Base-by-base conservation (phyloP, 2,888 invertebrate species). In the Plagodis pulveraria region DNA sequence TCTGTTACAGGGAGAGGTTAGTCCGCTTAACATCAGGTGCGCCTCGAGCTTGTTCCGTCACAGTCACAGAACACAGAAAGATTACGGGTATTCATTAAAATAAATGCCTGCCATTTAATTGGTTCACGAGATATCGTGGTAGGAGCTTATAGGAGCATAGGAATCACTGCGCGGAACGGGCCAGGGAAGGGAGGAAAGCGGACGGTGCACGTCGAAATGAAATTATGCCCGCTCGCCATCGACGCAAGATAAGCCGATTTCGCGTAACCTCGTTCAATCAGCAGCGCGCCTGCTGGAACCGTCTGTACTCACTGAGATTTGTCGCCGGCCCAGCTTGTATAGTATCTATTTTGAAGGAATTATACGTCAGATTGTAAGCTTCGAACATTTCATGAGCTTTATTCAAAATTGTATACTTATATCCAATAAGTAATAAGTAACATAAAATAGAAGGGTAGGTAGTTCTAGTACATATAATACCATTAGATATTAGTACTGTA, bases 261-360 rank as follows among this genome's bases (percentile, higher is more conserved):
- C 79, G 80, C 76, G 84, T 86, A 87, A 87, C 86, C 83, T 87
- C 81, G 84, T 89, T 84, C 89, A 87, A 87, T 89, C 89, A 87
- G 81, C 89, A 87, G 81, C 68, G 77, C 55, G 55, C 40, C 40
- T 40, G 40, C 71, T 66, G 77, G 75, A 78, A 73, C 73, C 71
- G 67, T 69, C 74, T 76, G 71, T 74, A 66, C 63, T 72, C 66
- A 68, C 69, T 58, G 66, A 67, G 71, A 72, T 73, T 73, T 69
- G 38, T 49, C 44, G 35, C 10, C 52, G 50, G 41, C 34, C 45
- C 44, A 11, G 50, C 41, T 47, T 56, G 42, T 52, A 46, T 44
- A 22, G 22, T 22, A 42, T 51, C 52, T 56, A 56, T 61, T 61
- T 48, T 48, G 38, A 36, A 42, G 42, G 44, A 40, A 44, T 44